phyloP scores from a whole-genome alignment of 2,113 vertebrate genomes.

The Henicopernis longicauda region DNA sequence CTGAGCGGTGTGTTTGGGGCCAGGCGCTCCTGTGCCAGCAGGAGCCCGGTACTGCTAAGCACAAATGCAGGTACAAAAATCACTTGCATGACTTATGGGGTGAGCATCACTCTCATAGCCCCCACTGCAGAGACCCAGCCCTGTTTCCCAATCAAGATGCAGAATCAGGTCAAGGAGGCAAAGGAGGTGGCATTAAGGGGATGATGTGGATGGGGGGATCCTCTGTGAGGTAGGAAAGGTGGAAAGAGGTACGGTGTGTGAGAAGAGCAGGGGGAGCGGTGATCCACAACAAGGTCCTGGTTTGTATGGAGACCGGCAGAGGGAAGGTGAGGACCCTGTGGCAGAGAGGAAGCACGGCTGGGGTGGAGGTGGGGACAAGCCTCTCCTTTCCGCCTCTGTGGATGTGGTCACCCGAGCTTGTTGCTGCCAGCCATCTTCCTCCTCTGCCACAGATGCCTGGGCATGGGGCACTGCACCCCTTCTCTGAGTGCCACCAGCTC shows the following conservation, averaged over 20 bases:
- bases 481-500: neutral
- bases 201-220: neutral
- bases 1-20: fast-evolving
- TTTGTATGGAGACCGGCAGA: neutral
- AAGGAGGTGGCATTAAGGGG: neutral
- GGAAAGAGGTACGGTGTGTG: neutral
- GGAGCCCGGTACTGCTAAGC: neutral
- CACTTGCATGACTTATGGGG: fast-evolving
- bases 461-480: neutral
- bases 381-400: neutral
- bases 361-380: neutral
- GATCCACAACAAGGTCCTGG: neutral
- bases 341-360: neutral
- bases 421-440: neutral
- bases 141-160: neutral
- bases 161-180: neutral
- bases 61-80: neutral
- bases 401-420: neutral
- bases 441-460: neutral
- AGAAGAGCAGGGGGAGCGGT: neutral
- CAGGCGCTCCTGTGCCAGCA: neutral
- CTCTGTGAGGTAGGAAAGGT: neutral
- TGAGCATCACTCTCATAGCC: too few relatives aligned
- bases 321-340: neutral
- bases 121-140: neutral